Evolutionary conservation across 2,113 vertebrate genomes (phyloP), one percentile per base, ranked within the genome.

Genomic region (Lepus europaeus): DNA sequence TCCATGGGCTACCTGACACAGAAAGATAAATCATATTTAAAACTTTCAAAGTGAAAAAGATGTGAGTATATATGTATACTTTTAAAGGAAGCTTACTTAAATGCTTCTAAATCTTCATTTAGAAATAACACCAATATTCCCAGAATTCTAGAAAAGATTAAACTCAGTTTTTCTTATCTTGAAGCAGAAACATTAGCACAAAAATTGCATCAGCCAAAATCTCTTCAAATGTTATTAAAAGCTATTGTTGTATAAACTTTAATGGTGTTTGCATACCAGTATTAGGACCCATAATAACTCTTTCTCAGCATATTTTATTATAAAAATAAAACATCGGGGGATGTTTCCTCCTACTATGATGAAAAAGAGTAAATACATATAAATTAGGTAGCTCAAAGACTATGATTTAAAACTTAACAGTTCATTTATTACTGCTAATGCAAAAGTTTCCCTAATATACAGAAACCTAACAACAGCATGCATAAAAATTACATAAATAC

Each of bases 401-500:
- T n/a, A 76, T 94, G 49, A 96, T 95, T 97, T 97, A 96, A 96
- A 95, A 91, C 25, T 49, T 70, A 88, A 63, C 53, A 63, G 33
- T 89, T 95, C 93, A 96, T 95, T 97, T 94, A 95, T 93, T 93
- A 96, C 29, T 49, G 33, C 61, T 94, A 96, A 95, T 93, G 45
- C 27, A 79, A 74, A 91, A 45, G 16, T 70, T 95, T 86, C 5
- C 23, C 31, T 90, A 93, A 96, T 92, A 97, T 79, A 93, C 39
- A 87, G 68, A 90, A 86, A 61, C 1, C 45, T 90, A 95, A 80
- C 92, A 83, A 92, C 6, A 51, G 31, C 66, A 95, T 79, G 78
- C 85, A 95, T 95, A 96, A 93, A 94, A 96, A 95, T 93, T 93
- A 66, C 74, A 96, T 89, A 93, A 94, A 94, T 70, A 92, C 72